Evolutionary conservation across 2,888 invertebrate genomes (phyloP).

Genomic region (Drosophila neotestacea): DNA sequence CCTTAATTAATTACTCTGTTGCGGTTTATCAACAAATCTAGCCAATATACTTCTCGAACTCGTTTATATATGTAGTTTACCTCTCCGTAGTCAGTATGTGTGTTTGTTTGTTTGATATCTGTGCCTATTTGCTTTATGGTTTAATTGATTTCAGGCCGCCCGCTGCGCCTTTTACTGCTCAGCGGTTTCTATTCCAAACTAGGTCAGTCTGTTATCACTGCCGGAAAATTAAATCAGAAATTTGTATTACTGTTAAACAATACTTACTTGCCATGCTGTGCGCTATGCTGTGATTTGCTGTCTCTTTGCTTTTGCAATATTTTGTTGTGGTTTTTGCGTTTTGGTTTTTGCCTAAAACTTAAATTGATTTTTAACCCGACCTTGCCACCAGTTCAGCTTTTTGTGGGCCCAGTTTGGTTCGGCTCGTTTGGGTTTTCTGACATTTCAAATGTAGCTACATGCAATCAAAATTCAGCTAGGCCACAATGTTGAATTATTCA

Average conservation of each 20-base stretch:
- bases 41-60: constrained; percentile 16
- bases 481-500: constrained; percentile 59
- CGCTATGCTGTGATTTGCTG: background rate
- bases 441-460: constrained; percentile 52
- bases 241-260: constrained; percentile 35
- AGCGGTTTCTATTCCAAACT: constrained; percentile 39
- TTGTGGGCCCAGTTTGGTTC: constrained; percentile 15
- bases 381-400: constrained; percentile 40
- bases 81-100: background rate
- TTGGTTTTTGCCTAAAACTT: constrained; percentile 56
- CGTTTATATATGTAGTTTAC: background rate
- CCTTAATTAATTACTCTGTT: constrained; percentile 55
- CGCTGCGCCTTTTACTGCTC: constrained; percentile 25
- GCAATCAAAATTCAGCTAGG: constrained; percentile 45
- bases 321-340: constrained; percentile 60
- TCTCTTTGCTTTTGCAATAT: constrained; percentile 6
- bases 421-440: constrained; percentile 22
- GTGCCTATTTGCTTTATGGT: constrained; percentile 37
- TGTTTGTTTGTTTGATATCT: constrained; percentile 18
- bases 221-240: constrained; percentile 50
- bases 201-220: constrained; percentile 47
- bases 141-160: constrained; percentile 69
- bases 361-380: constrained; percentile 72
- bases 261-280: constrained; percentile 42
- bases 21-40: constrained; percentile 59